Percentiles rank a stretch among this genome's conserved stretches.
Conservation (phyloP, 2,113 vertebrate genomes). For the Myodes glareolus region DNA sequence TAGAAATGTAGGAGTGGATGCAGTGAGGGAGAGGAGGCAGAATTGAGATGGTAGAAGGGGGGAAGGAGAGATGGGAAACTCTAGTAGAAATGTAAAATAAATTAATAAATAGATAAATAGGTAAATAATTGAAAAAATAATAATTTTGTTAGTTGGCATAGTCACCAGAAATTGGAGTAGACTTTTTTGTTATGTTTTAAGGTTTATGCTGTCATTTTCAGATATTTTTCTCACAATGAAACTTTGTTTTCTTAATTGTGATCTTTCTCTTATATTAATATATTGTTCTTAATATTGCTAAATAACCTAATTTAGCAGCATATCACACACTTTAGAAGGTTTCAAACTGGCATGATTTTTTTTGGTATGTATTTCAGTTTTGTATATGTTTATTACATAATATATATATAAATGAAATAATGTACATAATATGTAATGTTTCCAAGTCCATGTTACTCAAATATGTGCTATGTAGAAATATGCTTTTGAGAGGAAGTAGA, state of each 20-base stretch:
- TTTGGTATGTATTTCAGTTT: background rate
- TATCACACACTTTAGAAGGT: background rate
- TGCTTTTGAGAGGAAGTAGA: background rate
- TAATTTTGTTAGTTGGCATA: background rate
- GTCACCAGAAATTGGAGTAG: background rate
- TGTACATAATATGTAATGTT: background rate
- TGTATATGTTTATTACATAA: background rate
- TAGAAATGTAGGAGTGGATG: background rate
- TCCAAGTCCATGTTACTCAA: background rate
- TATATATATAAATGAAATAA: background rate
- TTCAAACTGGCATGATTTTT: background rate
- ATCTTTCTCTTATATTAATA: background rate
- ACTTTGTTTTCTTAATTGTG: background rate
- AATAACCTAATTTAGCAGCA: background rate
- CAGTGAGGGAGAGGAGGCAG: background rate
- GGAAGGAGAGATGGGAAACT: background rate
- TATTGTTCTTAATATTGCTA: background rate
- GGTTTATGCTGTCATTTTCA: background rate
- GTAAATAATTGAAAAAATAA: background rate
- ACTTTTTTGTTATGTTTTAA: background rate
- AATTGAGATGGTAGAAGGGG: background rate
- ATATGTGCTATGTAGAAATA: background rate
- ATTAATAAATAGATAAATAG: background rate
- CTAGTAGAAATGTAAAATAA: background rate
- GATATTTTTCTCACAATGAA: background rate